Percentiles rank a stretch among this genome's conserved stretches.
These are phyloP conservation scores for Strongylocentrotus purpuratus DNA, from an alignment of 35 echinoderm and acorn worm genomes.

Conservation along the genomic window DNA sequence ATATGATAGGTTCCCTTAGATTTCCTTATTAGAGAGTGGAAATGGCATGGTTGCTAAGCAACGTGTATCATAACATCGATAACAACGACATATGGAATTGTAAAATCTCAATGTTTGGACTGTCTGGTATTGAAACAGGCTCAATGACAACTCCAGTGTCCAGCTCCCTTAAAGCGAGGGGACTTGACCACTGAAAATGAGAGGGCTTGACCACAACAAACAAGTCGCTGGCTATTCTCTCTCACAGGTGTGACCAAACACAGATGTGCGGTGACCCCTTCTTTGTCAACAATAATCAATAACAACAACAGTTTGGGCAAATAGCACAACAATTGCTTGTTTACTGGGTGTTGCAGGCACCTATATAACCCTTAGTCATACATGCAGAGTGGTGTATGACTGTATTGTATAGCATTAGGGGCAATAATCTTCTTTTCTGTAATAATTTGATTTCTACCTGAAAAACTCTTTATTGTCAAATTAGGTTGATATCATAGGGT, in stretches of 20 bases:
- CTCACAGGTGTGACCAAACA: neutral
- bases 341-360: neutral
- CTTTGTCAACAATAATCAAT: constrained; percentile 1
- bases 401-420: neutral
- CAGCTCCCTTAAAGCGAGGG: no score
- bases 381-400: neutral
- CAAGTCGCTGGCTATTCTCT: neutral
- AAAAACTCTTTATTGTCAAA: neutral
- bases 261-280: neutral
- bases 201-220: neutral
- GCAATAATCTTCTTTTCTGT: neutral
- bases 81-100: neutral
- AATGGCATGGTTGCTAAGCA: no score
- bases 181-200: neutral
- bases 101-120: neutral
- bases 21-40: no score
- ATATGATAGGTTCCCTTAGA: no score
- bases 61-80: neutral
- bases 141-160: neutral
- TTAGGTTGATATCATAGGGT: neutral
- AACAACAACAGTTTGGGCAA: neutral
- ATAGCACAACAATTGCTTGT: neutral
- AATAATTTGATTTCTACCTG: neutral
- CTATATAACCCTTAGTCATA: neutral
- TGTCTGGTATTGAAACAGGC: neutral